Conservation (phyloP, 2,113 vertebrate genomes). For the rat (Rattus norvegicus) region GRCr8 NC_086033.1:24456001-24456500, state of each 20-base stretch:
- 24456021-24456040: background rate
- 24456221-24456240: background rate
- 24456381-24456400: slow-evolving; percentile 21
- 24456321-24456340: slow-evolving; percentile 60
- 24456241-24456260: background rate
- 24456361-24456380: slow-evolving; percentile 49
- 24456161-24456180: background rate
- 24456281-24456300: slow-evolving; percentile 58
- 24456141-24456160: background rate
- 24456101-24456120: background rate
- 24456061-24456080: background rate
- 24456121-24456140: background rate
- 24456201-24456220: slow-evolving; percentile 36
- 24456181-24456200: background rate
- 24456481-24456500: background rate
- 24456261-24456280: background rate
- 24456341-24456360: slow-evolving; percentile 51
- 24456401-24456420: too few species aligned
- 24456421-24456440: too few species aligned
- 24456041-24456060: background rate
- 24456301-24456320: slow-evolving; percentile 64
- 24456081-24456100: background rate
- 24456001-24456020: too few species aligned
- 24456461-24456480: too few species aligned
- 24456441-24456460: too few species aligned